These are phyloP conservation scores for Galagoides demidoff DNA, from an alignment of 2,797 vertebrate species.

Conservation along the genomic window DNA sequence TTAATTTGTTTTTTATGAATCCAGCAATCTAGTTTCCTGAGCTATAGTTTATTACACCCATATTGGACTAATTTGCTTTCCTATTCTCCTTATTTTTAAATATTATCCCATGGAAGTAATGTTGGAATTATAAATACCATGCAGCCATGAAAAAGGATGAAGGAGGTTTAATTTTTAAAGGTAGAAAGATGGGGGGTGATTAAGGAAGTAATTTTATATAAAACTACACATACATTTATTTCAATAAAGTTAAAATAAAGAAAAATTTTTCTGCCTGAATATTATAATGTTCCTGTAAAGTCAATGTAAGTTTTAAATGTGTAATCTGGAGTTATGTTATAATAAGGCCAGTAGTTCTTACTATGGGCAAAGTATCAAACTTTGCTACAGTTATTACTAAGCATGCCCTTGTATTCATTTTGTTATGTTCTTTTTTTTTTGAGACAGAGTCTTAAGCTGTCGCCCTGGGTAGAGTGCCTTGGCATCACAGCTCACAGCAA, in stretches of 20 bases:
- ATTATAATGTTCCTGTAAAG: constrained; percentile 46
- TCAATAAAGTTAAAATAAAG: constrained; percentile 14
- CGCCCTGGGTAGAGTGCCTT: no score
- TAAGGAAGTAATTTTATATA: constrained; percentile 47
- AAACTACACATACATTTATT: constrained; percentile 35
- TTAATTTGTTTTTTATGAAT: neutral
- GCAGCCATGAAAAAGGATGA: no score
- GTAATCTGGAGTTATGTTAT: constrained; percentile 26
- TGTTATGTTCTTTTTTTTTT: neutral
- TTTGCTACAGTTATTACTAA: neutral
- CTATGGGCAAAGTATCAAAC: constrained; percentile 20
- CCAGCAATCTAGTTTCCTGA: neutral
- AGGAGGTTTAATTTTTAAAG: constrained; percentile 19
- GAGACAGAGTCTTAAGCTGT: no score
- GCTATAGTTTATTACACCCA: neutral
- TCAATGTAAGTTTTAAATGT: constrained; percentile 55
- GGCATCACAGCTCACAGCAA: no score
- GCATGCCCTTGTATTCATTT: neutral
- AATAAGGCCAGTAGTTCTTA: neutral
- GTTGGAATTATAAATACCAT: neutral
- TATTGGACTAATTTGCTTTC: accelerated
- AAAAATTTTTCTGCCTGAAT: constrained; percentile 44
- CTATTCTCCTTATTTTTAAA: neutral
- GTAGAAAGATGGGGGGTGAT: constrained; percentile 13
- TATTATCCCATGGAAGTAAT: neutral